These are phyloP conservation scores for Herpetotheres cachinnans DNA, from an alignment of 2,113 vertebrate genomes.

Conservation along the genomic window DNA sequence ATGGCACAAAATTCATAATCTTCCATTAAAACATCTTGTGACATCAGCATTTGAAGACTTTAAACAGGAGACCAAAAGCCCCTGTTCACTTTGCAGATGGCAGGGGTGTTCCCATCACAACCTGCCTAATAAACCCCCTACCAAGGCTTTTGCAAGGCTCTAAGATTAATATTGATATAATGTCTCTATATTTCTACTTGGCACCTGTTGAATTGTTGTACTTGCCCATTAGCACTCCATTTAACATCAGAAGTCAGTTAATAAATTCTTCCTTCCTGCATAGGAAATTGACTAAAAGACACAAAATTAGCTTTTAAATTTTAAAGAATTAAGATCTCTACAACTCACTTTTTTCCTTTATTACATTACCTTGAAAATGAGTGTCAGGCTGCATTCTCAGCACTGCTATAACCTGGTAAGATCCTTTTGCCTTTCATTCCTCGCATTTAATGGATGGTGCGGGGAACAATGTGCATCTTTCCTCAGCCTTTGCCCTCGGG, in stretches of 20 bases:
- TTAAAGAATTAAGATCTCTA: conserved; percentile 82
- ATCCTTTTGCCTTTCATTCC: conserved; percentile 27
- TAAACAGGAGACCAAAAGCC: background rate
- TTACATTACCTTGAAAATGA: conserved; percentile 68
- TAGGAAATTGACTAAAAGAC: conserved; percentile 84
- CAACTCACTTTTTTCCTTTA: conserved; percentile 63
- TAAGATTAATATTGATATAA: conserved; percentile 81
- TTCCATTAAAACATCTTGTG: background rate
- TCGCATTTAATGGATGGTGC: conserved; percentile 10
- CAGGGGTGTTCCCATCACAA: conserved; percentile 45
- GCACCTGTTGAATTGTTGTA: conserved; percentile 82
- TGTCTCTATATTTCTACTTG: conserved; percentile 74
- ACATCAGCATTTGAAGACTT: background rate
- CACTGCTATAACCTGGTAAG: conserved; percentile 7
- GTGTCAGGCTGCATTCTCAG: conserved; percentile 24
- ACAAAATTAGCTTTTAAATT: conserved; percentile 87
- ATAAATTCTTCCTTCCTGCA: conserved; percentile 82
- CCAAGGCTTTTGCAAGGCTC: conserved; percentile 50
- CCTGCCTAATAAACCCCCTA: conserved; percentile 25
- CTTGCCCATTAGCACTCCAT: conserved; percentile 81
- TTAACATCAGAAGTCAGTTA: conserved; percentile 80
- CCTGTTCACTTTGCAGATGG: background rate
- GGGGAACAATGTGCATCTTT: conserved; percentile 38
- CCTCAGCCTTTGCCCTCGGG: conserved; percentile 47
- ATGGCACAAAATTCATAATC: background rate